Evolutionary conservation across 2,888 invertebrate species (phyloP), one percentile per base, ranked within the genome.

Genomic region (Drosophila koepferae): DNA sequence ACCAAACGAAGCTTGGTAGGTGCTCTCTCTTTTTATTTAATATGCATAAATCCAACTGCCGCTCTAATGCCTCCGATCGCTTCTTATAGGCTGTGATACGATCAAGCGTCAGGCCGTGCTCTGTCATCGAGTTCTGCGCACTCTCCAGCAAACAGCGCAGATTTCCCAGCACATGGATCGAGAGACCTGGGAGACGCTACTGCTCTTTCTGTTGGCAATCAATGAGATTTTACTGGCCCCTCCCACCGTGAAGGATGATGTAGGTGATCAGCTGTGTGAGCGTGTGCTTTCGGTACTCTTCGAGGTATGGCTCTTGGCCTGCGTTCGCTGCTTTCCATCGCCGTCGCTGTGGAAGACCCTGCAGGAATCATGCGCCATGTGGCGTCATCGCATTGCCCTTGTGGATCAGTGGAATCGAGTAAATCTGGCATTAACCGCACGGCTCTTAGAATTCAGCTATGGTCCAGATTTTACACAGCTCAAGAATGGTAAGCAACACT

Each of bases 341-440:
- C 99, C 99, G 8, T 97, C 98, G 1, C 94, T 99, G 79, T 99
- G 99, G 99, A 98, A 98, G 92, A 99, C 99, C 0, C 94, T 99
- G 74, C 95, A 97, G 85, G 98, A 98, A 93, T 97, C 98, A 89
- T 98, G 98, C 93, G 95, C 96, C 88, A 96, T 97, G 90, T 99
- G 99, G 99, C 95, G 99, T 14, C 99, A 99, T 94, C 96, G 99
- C 72, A 95, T 97, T 71, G 97, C 98, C 41, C 94, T 99, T 9
- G 96, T 99, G 34, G 97, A 97, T 92, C 99, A 99, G 91, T 99
- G 99, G 99, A 97, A 98, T 93, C 95, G 98, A 74, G 97, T 98
- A 40, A 98, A 98, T 92, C 94, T 98, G 56, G 97, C 97, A 2
- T 94, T 99, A 68, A 98, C 98, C 0, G 96, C 97, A 2, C 94